These are phyloP conservation scores for Caretta caretta DNA, from an alignment of 2,113 vertebrate species.

Conservation along the genomic window DNA sequence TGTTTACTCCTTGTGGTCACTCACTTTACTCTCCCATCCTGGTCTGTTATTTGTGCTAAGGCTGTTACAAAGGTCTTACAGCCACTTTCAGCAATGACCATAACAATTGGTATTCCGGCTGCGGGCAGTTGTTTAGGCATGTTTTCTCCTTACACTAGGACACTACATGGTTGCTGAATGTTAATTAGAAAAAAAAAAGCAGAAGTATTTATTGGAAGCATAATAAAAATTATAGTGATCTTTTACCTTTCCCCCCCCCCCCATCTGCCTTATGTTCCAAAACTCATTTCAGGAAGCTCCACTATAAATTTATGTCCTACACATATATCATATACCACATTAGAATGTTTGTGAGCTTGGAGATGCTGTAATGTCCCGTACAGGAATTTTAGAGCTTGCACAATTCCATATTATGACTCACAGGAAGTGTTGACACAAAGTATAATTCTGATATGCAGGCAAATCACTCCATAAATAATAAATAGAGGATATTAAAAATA, in stretches of 20 bases:
- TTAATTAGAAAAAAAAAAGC: neutral
- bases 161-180: neutral
- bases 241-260: neutral
- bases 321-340: neutral
- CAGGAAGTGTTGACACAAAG: neutral
- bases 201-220: neutral
- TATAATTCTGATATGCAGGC: slow-evolving; percentile 19
- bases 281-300: slow-evolving; percentile 6
- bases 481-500: slow-evolving; percentile 33
- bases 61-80: too few relatives aligned
- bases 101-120: too few relatives aligned
- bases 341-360: neutral
- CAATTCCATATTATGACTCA: slow-evolving; percentile 18
- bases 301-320: slow-evolving; percentile 28
- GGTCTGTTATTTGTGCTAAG: too few relatives aligned
- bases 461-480: slow-evolving; percentile 16
- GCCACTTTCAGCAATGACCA: too few relatives aligned
- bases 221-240: neutral
- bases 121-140: too few relatives aligned
- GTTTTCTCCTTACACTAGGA: too few relatives aligned
- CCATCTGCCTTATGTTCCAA: neutral
- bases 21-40: too few relatives aligned
- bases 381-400: neutral
- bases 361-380: neutral
- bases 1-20: too few relatives aligned